Base-by-base conservation (phyloP, 2,888 invertebrate species). In the Aphidoletes aphidimyza region DNA sequence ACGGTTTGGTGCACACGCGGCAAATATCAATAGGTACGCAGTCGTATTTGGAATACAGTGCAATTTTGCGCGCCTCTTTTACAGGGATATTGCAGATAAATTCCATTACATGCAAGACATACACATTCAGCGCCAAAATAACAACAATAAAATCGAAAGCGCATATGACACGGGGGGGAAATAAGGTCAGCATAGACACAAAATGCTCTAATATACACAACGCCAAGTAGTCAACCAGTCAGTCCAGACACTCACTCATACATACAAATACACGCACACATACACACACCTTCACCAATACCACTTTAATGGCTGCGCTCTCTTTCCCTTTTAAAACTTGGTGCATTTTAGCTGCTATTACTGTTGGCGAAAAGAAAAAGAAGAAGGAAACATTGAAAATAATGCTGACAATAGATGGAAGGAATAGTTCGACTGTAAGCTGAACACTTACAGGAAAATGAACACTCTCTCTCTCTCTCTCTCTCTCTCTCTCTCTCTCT, bases 1-100 rank as follows among this genome's bases (percentile, higher is more conserved):
- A 26, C 11, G n/a, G 11, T 54, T 5, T 3, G 1, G 17, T 54
- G 26, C 69, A 69, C 34, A 69, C 69, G 69, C 69, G 69, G 37
- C 37, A 6, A 19, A 37, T n/a, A n/a, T n/a, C n/a, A 81, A 81
- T 81, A 19, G 81, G 37, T 81, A 81, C 81, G 81, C 81, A 81
- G 81, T 81, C 81, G 81, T 81, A 37, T 81, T 81, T 81, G 8
- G 37, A 11, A 37, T n/a, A 81, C n/a, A 37, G 36, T 36, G 37
- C 37, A 37, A 81, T 81, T 37, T 37, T 39, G 81, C 39, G 37
- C 81, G 81, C 37, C 81, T 37, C 81, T 81, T 69, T 81, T 37
- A 81, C 36, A 81, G 37, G 81, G 81, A 81, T 81, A 81, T 37
- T 81, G 81, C 81, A 81, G 81, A 81, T 81, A 81, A 81, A 81